A percentile compares a stretch with the other conserved stretches of the same genome.
phyloP scores from a whole-genome alignment of 1,140 invertebrate genomes.

The Hycleus cichorii region DNA sequence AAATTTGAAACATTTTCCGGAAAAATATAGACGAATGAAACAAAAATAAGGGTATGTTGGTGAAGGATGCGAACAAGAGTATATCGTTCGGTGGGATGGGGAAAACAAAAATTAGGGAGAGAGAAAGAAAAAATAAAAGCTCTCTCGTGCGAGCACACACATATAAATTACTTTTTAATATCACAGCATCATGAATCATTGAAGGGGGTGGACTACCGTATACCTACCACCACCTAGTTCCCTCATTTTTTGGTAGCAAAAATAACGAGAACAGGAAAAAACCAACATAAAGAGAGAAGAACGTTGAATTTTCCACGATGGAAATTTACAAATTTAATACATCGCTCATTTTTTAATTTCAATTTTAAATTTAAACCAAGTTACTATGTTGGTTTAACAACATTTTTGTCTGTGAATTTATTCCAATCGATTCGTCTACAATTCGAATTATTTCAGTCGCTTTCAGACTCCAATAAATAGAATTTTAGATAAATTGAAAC shows the following conservation, averaged over 20 bases:
- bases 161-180: slow-evolving; percentile 42
- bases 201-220: slow-evolving; percentile 3
- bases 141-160: slow-evolving; percentile 22
- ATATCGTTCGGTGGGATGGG: neutral
- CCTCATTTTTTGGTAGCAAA: too few relatives aligned
- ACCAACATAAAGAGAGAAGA: neutral
- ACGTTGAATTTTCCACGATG: slow-evolving; percentile 17
- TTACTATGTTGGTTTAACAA: slow-evolving; percentile 1
- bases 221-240: too few relatives aligned
- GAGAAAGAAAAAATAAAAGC: slow-evolving; percentile 32
- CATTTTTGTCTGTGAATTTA: neutral
- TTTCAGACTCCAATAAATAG: too few relatives aligned
- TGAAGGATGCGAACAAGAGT: too few relatives aligned
- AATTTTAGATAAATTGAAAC: too few relatives aligned
- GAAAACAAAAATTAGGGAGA: slow-evolving; percentile 32
- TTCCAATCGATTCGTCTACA: too few relatives aligned
- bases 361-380: slow-evolving; percentile 15
- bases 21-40: too few relatives aligned
- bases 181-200: slow-evolving; percentile 39
- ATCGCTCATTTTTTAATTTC: slow-evolving; percentile 18
- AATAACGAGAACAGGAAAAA: too few relatives aligned
- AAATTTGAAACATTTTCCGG: too few relatives aligned
- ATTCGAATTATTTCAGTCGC: neutral
- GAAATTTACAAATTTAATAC: slow-evolving; percentile 23
- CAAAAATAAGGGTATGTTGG: too few relatives aligned